Evolutionary conservation across 2,113 vertebrate genomes (phyloP), one percentile per base, ranked within the genome.

Genomic region (Etheostoma cragini): DNA sequence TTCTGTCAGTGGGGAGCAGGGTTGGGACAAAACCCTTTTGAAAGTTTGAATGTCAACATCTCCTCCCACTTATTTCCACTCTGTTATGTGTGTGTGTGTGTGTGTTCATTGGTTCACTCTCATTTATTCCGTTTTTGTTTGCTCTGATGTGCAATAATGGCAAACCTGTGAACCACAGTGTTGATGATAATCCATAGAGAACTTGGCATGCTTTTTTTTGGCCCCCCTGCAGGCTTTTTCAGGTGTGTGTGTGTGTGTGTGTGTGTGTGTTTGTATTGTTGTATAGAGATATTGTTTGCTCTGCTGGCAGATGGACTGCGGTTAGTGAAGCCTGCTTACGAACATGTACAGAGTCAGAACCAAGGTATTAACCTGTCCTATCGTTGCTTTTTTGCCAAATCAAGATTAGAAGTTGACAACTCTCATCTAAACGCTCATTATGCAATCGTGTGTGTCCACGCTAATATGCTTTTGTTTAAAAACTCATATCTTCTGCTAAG

Each of bases 41-140:
- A 82, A 72, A 16, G 50, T 90, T 88, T 87, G 85, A 88, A 89
- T 71, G 86, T 90, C 84, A 91, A 85, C 88, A 88, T 52, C 72
- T 79, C 71, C 75, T 78, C 77, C 72, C 66, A 76, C 68, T 76
- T 60, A 54, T 69, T 62, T 70, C 56, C 54, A 19, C 47, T 15
- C 72, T 64, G 35, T 5, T 12, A 2, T 54, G 65, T 70, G 15
- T 58, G 42, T 78, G 75, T 72, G 24, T 45, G 24, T 56, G 58
- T 58, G 38, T 47, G 19, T 65, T 17, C 2, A 1, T n/a, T 42
- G 15, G 74, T 26, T 14, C 50, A 46, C 63, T 46, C 11, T 71
- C 45, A 3, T 61, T 62, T 26, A 57, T 38, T 61, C 38, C 14
- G 14, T 52, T 35, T 54, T 26, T 66, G 30, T 74, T 68, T 49